Evolutionary conservation across 2,888 invertebrate genomes (phyloP), one percentile per base, ranked within the genome.

Genomic region (Ornithoptera priamus): DNA sequence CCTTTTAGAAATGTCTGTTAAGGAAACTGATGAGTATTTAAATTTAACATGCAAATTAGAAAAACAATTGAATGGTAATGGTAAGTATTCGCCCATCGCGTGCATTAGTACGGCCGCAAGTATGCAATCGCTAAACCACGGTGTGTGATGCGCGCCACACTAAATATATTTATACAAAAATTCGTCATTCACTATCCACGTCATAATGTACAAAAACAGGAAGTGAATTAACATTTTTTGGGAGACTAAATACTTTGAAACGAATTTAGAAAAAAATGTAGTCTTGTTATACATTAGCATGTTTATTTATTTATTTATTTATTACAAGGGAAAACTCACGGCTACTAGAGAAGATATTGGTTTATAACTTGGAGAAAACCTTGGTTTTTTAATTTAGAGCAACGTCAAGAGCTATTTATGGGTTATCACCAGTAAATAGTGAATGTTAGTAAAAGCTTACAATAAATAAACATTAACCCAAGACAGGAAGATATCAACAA

Each of bases 41-140:
- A 68, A 71, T 68, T 62, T 73, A 71, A 68, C 70, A 71, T 72
- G 72, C 64, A 66, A 70, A 67, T 69, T 72, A 72, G 71, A 71
- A 72, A 72, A 72, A 74, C 73, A 74, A 72, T 74, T 68, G 70
- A 72, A 67, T 71, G 60, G 67, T 71, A 60, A 39, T 70, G 62
- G 64, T 68, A 57, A 20, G 46, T 65, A 64, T 70, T 60, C 39
- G 63, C 53, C 56, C 56, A 61, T 50, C 56, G 57, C 66, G 64
- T 70, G 65, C 59, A 46, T 46, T 66, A 67, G 64, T 65, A 36
- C 68, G 66, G 66, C 64, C 56, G 30, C 39, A 69, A 62, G 64
- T 46, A 58, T 24, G 62, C 70, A 46, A 22, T 53, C 17, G 30
- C 30, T 36, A 15, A 58, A 24, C 22, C 62, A 65, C 39, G 15